Percentiles rank a stretch among this genome's conserved stretches.
These are phyloP conservation scores for Mareca strepera DNA, from an alignment of 2,797 vertebrate species.

Conservation along the genomic window DNA sequence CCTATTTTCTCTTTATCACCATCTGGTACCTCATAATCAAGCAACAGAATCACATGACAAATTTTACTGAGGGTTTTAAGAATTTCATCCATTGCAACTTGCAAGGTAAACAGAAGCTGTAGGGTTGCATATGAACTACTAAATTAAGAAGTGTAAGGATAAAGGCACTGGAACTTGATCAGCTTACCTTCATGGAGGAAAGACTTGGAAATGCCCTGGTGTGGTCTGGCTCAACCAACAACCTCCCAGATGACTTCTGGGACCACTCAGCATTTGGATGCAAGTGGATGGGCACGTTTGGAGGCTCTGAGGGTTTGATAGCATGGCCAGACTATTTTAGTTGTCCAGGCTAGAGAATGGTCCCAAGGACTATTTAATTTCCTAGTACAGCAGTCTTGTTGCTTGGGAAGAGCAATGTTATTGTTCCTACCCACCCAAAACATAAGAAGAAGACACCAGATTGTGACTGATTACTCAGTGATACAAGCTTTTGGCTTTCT, in stretches of 20 bases:
- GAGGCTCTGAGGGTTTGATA: not conserved
- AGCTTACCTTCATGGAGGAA: not conserved
- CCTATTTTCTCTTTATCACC: slow-evolving; percentile 62
- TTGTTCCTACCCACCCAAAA: not conserved
- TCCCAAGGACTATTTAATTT: not conserved
- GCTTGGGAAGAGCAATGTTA: not conserved
- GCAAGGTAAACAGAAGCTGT: slow-evolving; percentile 1
- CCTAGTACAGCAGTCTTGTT: not conserved
- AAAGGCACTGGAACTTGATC: not conserved
- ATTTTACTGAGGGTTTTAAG: slow-evolving; percentile 46
- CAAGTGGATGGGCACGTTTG: not conserved
- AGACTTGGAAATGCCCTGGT: not conserved
- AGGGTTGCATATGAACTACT: not conserved
- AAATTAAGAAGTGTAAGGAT: not conserved
- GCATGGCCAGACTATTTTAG: not conserved
- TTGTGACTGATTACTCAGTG: not conserved
- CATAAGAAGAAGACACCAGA: not conserved
- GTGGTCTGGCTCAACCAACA: not conserved
- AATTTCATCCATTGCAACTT: not conserved
- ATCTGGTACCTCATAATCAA: slow-evolving; percentile 55
- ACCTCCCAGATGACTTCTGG: not conserved
- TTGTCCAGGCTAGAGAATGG: not conserved
- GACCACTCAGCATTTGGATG: not conserved
- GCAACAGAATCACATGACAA: not conserved
- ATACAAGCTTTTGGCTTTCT: not conserved